These are phyloP conservation scores for Passer montanus DNA, from an alignment of 2,113 vertebrate genomes.

Conservation along the genomic window DNA sequence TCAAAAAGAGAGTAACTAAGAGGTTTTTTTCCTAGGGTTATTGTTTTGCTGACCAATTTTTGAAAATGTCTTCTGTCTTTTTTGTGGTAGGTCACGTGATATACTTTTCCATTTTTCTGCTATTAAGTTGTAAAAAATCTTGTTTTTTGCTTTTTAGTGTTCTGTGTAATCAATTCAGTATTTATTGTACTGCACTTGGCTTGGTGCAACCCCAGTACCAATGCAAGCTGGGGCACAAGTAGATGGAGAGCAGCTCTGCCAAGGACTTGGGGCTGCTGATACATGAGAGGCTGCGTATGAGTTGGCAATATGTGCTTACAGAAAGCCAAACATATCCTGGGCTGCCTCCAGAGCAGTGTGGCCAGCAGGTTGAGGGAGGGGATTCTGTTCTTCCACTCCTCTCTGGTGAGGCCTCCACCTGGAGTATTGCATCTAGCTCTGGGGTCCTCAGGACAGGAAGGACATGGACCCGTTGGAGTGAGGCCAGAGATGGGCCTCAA, in stretches of 20 bases:
- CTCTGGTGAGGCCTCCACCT: background rate
- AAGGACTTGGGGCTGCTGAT: background rate
- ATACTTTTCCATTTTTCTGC: background rate
- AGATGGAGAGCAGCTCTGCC: background rate
- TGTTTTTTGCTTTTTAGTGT: background rate
- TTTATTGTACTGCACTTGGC: background rate
- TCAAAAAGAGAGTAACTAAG: background rate
- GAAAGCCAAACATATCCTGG: background rate
- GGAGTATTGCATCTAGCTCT: background rate
- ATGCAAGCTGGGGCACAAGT: background rate
- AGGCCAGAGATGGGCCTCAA: background rate
- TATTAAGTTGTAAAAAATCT: background rate
- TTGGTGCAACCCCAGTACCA: background rate
- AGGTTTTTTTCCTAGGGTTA: background rate
- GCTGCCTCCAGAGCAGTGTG: background rate
- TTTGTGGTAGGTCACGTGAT: background rate
- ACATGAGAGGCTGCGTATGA: background rate
- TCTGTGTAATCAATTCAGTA: background rate
- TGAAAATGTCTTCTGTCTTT: background rate
- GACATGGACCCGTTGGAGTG: background rate
- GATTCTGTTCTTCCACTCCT: background rate
- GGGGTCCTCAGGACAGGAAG: background rate
- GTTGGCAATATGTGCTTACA: fast-evolving
- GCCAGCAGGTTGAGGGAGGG: background rate
- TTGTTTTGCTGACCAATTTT: background rate